These are phyloP conservation scores for Thunnus albacares DNA, from an alignment of 2,797 vertebrate genomes.

Conservation along the genomic window DNA sequence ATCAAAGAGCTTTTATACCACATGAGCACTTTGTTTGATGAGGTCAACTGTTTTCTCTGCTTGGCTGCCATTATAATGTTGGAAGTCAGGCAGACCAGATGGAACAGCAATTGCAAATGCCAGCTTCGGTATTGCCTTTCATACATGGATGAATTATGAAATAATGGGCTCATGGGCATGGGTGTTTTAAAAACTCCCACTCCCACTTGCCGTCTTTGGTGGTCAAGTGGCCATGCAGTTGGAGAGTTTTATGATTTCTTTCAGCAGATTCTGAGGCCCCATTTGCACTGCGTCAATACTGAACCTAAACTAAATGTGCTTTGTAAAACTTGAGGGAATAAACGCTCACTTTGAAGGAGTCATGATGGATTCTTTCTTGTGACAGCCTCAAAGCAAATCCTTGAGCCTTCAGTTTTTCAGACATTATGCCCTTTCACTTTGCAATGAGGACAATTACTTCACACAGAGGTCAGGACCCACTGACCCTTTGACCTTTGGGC, in stretches of 20 bases:
- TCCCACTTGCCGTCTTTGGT: no score
- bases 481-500: background rate
- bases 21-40: constrained; percentile 56
- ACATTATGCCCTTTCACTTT: background rate
- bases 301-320: background rate
- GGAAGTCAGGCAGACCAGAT: constrained; percentile 22
- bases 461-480: background rate
- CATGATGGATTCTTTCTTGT: background rate
- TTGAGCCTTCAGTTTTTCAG: background rate
- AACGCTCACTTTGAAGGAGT: background rate
- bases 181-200: background rate
- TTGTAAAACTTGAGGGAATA: background rate
- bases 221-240: background rate
- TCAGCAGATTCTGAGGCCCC: background rate
- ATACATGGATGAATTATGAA: background rate
- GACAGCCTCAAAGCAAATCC: background rate
- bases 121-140: background rate
- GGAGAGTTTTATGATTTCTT: background rate
- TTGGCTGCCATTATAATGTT: background rate
- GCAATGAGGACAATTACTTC: background rate
- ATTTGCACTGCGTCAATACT: background rate
- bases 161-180: background rate
- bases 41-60: constrained; percentile 32
- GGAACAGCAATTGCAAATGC: background rate
- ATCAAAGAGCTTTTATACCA: constrained; percentile 39